Evolutionary conservation across 2,797 vertebrate species (phyloP), one percentile per base, ranked within the genome.

Genomic region (Macrochelys suwanniensis): DNA sequence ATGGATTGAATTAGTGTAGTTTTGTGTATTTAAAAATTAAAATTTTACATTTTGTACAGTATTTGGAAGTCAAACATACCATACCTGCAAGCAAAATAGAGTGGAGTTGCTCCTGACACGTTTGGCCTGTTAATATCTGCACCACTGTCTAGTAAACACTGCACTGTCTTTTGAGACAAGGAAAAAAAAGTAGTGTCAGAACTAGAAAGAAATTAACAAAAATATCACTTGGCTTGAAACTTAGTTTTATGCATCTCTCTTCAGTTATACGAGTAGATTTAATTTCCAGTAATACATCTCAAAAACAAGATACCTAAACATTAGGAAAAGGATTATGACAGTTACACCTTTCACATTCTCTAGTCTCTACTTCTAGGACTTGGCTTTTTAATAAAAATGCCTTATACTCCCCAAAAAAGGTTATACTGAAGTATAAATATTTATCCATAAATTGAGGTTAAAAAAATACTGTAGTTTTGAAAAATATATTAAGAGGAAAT

Each of bases 71-170:
- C 82, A 80, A 92, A 59, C 92, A 76, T 74, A 88, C 25, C 74
- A 92, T 95, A 99, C 99, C 99, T 99, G 99, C 99, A 99, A 90
- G 99, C 99, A 89, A 99, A 99, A 97, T 99, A 99, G 49, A 99
- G 98, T 0, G 99, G 99, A 45, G 99, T 99, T 54, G 99, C 99
- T 97, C 99, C 99, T 21, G 99, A 99, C n/a, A 99, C 99, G 4
- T 99, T 99, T 0, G 99, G 99, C 81, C 99, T 98, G 98, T 99
- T 99, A 96, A 99, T 99, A 97, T 99, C 99, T 28, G 99, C 99
- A 83, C 99, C 99, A 0, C 99, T 99, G 98, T 99, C 99, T 94
- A 99, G 97, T 88, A 99, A 99, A 97, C 99, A 99, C 87, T 99
- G 98, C 97, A 99, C 99, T 0, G 99, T 99, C 98, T 98, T 85